Evolutionary conservation across 1,140 invertebrate species (phyloP), one percentile per base, ranked within the genome.

Genomic region (Micrasema longulum): DNA sequence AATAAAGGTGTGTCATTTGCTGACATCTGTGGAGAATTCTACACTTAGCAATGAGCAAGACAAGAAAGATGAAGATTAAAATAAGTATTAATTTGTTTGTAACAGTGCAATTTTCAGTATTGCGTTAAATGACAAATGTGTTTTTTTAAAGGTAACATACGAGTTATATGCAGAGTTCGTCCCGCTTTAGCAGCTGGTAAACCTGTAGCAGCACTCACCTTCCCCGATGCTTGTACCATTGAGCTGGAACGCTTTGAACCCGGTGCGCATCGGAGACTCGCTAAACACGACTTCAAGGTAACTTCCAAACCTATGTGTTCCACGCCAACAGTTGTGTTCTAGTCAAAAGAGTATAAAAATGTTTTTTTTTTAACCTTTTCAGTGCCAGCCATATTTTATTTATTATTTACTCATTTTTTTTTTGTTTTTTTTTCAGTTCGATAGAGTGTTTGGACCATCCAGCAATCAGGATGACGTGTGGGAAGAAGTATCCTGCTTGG

Each of bases 71-170:
- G n/a, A n/a, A n/a, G n/a, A n/a, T n/a, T n/a, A n/a, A n/a, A n/a
- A n/a, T n/a, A n/a, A n/a, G n/a, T n/a, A n/a, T n/a, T n/a, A n/a
- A n/a, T n/a, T n/a, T n/a, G n/a, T n/a, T n/a, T n/a, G n/a, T n/a
- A n/a, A n/a, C n/a, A n/a, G n/a, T n/a, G n/a, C n/a, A n/a, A n/a
- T n/a, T n/a, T n/a, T n/a, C n/a, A n/a, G n/a, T n/a, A n/a, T n/a
- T n/a, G n/a, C n/a, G n/a, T n/a, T n/a, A n/a, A n/a, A n/a, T n/a
- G n/a, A n/a, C n/a, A n/a, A n/a, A n/a, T n/a, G n/a, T n/a, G n/a
- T n/a, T n/a, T n/a, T n/a, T n/a, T n/a, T n/a, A n/a, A 88, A 76
- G 92, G 92, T 16, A 94, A 93, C 75, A 94, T 94, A 26, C 83
- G 92, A 14, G 92, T 94, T 0, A 92, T 93, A 68, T 93, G 91